Conservation (phyloP, 1,140 invertebrate species). For the Papilio helenus region DNA sequence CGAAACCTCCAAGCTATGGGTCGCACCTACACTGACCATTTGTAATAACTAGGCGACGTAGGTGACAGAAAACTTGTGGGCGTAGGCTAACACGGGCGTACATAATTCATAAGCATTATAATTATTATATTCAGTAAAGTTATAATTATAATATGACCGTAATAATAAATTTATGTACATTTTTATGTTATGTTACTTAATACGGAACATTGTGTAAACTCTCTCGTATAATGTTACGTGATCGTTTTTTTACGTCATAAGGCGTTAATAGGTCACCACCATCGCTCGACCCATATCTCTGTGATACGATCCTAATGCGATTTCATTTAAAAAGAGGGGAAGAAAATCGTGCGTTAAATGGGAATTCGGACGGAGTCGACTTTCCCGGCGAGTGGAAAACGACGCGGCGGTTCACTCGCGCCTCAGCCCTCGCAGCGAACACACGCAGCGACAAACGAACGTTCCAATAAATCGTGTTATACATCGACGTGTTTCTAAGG, state of each 20-base stretch:
- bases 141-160: conserved; percentile 23
- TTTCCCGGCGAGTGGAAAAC: conserved; percentile 71
- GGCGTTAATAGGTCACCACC: conserved; percentile 37
- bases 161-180: conserved; percentile 15
- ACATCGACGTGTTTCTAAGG: conserved; percentile 25
- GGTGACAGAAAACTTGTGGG: conserved; percentile 1
- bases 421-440: conserved; percentile 54
- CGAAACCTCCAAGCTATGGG: conserved; percentile 26
- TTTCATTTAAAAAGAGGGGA: conserved; percentile 50
- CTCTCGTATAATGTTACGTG: conserved; percentile 18
- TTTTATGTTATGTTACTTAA: conserved; percentile 13
- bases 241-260: conserved; percentile 29
- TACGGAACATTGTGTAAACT: conserved; percentile 1
- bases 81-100: background rate
- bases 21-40: conserved; percentile 28
- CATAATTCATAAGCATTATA: conserved; percentile 15
- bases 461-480: conserved; percentile 25
- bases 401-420: conserved; percentile 58
- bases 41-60: conserved; percentile 4
- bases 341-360: conserved; percentile 50
- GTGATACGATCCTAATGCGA: conserved; percentile 52
- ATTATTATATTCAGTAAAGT: background rate
- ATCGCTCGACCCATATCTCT: conserved; percentile 29
- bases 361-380: conserved; percentile 60
- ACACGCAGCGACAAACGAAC: conserved; percentile 51